phyloP scores from a whole-genome alignment of 1,140 invertebrate genomes.

The Littorina saxatilis region DNA sequence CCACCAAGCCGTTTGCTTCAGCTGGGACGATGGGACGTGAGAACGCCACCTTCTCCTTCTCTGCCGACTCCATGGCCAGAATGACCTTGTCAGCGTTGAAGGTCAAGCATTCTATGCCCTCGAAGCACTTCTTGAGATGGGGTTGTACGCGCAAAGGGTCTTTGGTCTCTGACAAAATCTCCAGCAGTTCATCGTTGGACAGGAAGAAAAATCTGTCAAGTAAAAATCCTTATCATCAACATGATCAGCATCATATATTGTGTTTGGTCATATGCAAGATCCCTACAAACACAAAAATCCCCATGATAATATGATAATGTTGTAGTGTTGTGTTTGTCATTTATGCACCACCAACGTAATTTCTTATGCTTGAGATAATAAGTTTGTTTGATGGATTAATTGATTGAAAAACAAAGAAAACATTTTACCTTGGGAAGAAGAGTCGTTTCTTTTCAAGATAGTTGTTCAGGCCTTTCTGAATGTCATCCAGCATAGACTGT shows the following conservation, averaged over 20 bases:
- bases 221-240: not conserved
- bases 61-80: constrained; percentile 90
- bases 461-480: constrained; percentile 75
- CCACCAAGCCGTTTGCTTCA: constrained; percentile 81
- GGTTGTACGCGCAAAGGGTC: constrained; percentile 78
- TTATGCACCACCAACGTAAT: too few species aligned
- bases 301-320: too few species aligned
- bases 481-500: constrained; percentile 78
- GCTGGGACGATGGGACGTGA: constrained; percentile 88
- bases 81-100: constrained; percentile 85
- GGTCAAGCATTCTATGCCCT: constrained; percentile 80
- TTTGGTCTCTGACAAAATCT: constrained; percentile 76
- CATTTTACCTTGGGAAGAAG: constrained; percentile 79
- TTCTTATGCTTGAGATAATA: too few species aligned
- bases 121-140: constrained; percentile 77
- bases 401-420: too few species aligned
- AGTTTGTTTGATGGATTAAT: too few species aligned
- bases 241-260: too few species aligned
- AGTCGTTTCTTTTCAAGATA: constrained; percentile 76
- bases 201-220: constrained; percentile 74
- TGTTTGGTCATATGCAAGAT: too few species aligned
- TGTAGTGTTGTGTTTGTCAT: too few species aligned
- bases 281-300: too few species aligned
- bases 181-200: constrained; percentile 81
- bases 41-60: constrained; percentile 89